Evolutionary conservation across 2,113 vertebrate species (phyloP), one percentile per base, ranked within the genome.

Genomic region (Amblyornis subalaris): DNA sequence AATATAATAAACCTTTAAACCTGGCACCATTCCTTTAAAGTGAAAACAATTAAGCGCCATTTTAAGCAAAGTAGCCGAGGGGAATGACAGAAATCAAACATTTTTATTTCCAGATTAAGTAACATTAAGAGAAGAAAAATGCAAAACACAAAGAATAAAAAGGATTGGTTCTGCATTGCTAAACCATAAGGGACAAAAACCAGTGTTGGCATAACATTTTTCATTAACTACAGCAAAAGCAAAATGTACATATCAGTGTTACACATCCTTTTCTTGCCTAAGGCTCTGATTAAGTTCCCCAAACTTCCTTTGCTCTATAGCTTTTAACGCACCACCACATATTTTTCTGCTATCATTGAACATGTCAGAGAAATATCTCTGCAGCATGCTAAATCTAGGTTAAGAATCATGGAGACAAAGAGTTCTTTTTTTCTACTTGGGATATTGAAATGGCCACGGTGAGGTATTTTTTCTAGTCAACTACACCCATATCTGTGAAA

Each of bases 361-460:
- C 86, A 89, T 38, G 95, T 94, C 83, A 96, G 94, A 96, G 82
- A 95, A 97, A 96, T 95, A 88, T 84, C 90, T 94, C 94, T 81
- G 65, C 93, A 94, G 91, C 88, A 83, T 85, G 48, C 71, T 90
- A 95, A 93, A 97, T 95, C 91, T 96, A 90, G 91, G 94, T 91
- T 96, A 88, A 71, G 76, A 91, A 86, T 94, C 85, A 85, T 11
- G 35, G 60, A 95, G 82, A 93, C 85, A 91, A 94, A 86, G 70
- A 71, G 55, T 33, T 64, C 55, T 55, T 36, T 89, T 75, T 90
- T 72, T 44, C 86, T 80, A 4, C 61, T 77, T 21, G 10, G 40
- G 36, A 24, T 93, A 80, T 72, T 80, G 86, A 74, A 93, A 94
- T 53, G 48, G 55, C 29, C 55, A 48, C 0, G 14, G 54, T 55